Conservation (phyloP, 2,113 vertebrate genomes). For the Motacilla alba region DNA sequence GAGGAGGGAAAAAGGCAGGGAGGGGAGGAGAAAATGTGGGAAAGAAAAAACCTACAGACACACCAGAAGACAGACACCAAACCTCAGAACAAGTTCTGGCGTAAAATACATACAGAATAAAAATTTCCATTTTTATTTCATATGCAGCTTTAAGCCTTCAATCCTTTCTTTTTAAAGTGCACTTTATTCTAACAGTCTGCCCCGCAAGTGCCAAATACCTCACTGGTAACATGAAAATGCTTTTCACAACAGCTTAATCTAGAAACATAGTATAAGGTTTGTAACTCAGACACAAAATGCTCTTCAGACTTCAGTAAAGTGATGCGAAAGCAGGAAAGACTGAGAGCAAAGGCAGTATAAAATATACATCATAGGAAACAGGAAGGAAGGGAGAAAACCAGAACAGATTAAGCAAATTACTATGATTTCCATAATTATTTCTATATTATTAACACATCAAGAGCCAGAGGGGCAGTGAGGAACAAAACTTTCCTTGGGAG, state of each 20-base stretch:
- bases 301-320: neutral
- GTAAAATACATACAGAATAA: neutral
- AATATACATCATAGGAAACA: conserved; percentile 29
- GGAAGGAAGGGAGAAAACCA: neutral
- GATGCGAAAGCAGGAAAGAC: neutral
- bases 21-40: neutral
- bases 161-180: neutral
- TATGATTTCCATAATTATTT: conserved; percentile 1
- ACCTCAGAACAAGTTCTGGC: neutral
- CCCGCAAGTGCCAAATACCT: neutral
- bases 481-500: neutral
- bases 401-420: conserved; percentile 5
- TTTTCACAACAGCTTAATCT: neutral
- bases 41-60: neutral
- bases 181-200: neutral
- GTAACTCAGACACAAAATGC: conserved; percentile 3
- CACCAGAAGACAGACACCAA: neutral
- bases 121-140: neutral
- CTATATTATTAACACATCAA: conserved; percentile 12
- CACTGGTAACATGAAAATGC: neutral
- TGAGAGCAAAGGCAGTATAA: conserved; percentile 25
- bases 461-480: neutral
- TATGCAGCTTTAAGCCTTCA: neutral
- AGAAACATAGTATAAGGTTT: conserved; percentile 22
- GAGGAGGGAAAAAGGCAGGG: neutral